Base-by-base conservation (phyloP, 2,113 vertebrate genomes). In the Enhydra lutris region DNA sequence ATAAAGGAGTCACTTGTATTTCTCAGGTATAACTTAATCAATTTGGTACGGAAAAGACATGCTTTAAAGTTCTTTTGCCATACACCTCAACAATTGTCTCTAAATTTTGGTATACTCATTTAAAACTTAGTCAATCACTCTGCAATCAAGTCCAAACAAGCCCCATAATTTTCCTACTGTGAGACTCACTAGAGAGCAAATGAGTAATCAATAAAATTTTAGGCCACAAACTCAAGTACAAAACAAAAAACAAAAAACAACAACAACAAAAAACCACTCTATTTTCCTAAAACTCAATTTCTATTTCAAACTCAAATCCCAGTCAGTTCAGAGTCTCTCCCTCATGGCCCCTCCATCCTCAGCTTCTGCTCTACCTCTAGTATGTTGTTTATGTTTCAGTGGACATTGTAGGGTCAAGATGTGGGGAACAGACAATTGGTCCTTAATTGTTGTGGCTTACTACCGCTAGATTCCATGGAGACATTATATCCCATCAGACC, bases 221-320 rank as follows among this genome's bases (percentile, higher is more conserved):
- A 52, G 11, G 26, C 4, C 65, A 85, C 42, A 76, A 71, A 89
- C 45, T 95, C 63, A 95, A 26, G 24, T 57, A 85, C 29, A 50
- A 52, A 61, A 61, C 10, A 61, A 61, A 50, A 52, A 52, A 14
- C 11, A 50, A 50, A 50, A 14, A 50, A 50, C 4, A 6, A 63
- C 45, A 47, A 47, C 45, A 47, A 45, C 7, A 89, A 80, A 74
- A 74, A 80, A 20, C 39, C 3, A 4, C 26, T 87, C 36, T 79
- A 76, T n/a, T 95, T 96, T 94, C 63, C 50, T 74, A 59, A 89
- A 91, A 84, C 9, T 84, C 89, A 74, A 59, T 95, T 95, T 92
- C 50, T 73, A 50, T 52, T 88, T 85, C n/a, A 93, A 36, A 67
- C 1, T 81, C 50, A 69, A 55, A 86, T 82, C 11, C 11, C 17